These are phyloP conservation scores for Poecilia gillii DNA, from an alignment of 2,797 vertebrate species.

Conservation along the genomic window DNA sequence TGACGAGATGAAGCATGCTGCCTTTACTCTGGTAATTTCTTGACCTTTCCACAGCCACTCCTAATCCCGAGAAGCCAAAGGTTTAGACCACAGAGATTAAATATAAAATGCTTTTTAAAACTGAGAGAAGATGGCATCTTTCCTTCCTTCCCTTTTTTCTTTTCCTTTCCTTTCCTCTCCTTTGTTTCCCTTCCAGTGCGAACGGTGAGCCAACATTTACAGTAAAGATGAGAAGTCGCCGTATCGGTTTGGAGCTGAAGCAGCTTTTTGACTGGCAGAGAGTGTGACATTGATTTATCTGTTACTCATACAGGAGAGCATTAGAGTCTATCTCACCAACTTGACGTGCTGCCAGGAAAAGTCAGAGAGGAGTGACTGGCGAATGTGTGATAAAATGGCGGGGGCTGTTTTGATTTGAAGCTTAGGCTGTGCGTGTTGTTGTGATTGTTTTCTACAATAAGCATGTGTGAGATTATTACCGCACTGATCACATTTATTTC, in stretches of 20 bases:
- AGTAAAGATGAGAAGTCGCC: conserved; percentile 29
- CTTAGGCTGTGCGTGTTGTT: background rate
- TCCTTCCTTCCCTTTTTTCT: background rate
- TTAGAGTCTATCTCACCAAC: conserved; percentile 59
- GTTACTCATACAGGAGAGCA: conserved; percentile 54
- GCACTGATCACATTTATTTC: conserved; percentile 31
- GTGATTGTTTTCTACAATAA: background rate
- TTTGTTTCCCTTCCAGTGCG: conserved; percentile 16
- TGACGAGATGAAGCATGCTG: conserved; percentile 44
- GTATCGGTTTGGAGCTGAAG: conserved; percentile 55
- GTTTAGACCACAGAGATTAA: conserved; percentile 41
- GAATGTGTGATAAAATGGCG: conserved; percentile 7
- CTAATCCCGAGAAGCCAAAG: conserved; percentile 50
- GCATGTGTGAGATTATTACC: conserved; percentile 4
- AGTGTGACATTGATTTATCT: conserved; percentile 63
- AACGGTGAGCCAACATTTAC: conserved; percentile 51
- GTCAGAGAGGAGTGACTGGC: conserved; percentile 25
- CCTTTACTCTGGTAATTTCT: conserved; percentile 47
- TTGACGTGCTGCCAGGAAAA: conserved; percentile 52
- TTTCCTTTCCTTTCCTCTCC: background rate
- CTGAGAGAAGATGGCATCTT: conserved; percentile 6
- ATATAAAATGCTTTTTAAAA: conserved; percentile 48
- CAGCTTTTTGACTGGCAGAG: conserved; percentile 63
- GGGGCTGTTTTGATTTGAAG: background rate
- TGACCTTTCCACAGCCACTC: conserved; percentile 29